Percentiles rank a stretch among this genome's conserved stretches.
These are phyloP conservation scores for Drosophila pseudoananassae DNA, from an alignment of 1,140 invertebrate genomes.

Conservation along the genomic window DNA sequence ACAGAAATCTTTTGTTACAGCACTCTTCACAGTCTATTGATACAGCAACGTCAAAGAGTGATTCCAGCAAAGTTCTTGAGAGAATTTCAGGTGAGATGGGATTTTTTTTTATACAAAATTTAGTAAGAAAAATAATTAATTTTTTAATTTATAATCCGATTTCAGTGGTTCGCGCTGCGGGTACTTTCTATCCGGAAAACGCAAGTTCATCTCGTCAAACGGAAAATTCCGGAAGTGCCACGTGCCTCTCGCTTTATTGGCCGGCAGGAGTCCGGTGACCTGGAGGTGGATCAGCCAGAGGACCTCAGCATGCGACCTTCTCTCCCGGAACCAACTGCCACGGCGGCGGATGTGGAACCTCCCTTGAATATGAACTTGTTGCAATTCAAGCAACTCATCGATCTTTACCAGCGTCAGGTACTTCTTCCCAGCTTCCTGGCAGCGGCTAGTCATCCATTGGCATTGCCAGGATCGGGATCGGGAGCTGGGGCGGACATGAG, in stretches of 20 bases:
- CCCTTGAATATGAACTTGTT: conserved; percentile 54
- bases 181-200: conserved; percentile 83
- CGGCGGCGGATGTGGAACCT: conserved; percentile 1
- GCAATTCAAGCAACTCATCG: conserved; percentile 69
- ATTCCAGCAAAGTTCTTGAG: conserved; percentile 25
- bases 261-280: neutral
- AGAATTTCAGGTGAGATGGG: conserved; percentile 43
- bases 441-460: conserved; percentile 53
- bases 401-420: conserved; percentile 64
- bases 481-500: conserved; percentile 53
- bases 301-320: conserved; percentile 66
- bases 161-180: conserved; percentile 83
- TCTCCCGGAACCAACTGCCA: neutral
- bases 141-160: neutral
- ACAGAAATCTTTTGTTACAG: conserved; percentile 13
- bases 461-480: neutral
- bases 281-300: conserved; percentile 53
- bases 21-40: conserved; percentile 2
- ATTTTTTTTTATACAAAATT: neutral
- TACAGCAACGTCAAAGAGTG: conserved; percentile 2
- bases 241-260: neutral
- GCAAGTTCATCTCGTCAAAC: conserved; percentile 12
- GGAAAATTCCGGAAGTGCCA: neutral
- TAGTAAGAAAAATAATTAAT: neutral
- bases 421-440: conserved; percentile 65